phyloP scores from a whole-genome alignment of 2,797 vertebrate genomes.

The Acrossocheilus fasciatus region DNA sequence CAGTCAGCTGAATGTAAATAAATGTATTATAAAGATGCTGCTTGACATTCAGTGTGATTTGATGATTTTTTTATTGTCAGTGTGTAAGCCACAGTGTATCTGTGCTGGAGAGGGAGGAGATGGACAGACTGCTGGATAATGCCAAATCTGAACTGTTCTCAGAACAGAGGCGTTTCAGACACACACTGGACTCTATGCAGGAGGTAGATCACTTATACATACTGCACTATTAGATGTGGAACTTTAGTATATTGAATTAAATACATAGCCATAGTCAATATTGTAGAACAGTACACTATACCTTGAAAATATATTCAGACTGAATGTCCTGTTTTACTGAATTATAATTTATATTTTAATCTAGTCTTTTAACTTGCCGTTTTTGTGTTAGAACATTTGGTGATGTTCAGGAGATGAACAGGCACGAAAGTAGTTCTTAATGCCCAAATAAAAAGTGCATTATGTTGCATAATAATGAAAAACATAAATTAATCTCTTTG shows the following conservation, averaged over 20 bases:
- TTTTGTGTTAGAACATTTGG: too few relatives aligned
- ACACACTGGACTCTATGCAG: constrained; percentile 72
- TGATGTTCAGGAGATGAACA: too few relatives aligned
- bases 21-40: not conserved
- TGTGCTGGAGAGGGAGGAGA: constrained; percentile 75
- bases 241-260: not conserved
- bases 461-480: not conserved
- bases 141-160: constrained; percentile 78
- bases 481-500: constrained; percentile 1
- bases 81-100: constrained; percentile 61
- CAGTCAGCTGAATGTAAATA: not conserved
- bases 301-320: not conserved
- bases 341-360: not conserved
- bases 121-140: constrained; percentile 73
- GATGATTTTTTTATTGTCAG: not conserved
- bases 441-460: not conserved
- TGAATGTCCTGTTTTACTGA: not conserved
- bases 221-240: not conserved
- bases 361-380: too few relatives aligned
- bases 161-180: constrained; percentile 69
- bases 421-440: not conserved
- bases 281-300: not conserved
- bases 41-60: not conserved
- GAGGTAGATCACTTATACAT: constrained; percentile 67
- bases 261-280: not conserved